A percentile compares a stretch with the other conserved stretches of the same genome.
These are phyloP conservation scores for Drosophila triauraria DNA, from an alignment of 1,140 invertebrate genomes.

Conservation along the genomic window DNA sequence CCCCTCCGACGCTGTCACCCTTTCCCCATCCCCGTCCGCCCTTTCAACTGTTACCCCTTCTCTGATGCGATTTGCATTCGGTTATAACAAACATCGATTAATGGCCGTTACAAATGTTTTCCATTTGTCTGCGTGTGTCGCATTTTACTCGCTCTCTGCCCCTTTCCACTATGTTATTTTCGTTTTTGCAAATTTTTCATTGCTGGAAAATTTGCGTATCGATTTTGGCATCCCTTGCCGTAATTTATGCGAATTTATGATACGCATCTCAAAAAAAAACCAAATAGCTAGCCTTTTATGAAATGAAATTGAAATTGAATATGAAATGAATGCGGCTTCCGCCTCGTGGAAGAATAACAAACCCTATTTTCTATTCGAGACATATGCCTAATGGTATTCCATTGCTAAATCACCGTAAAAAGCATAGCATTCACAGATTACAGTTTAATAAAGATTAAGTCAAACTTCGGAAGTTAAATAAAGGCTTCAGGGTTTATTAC, in stretches of 20 bases:
- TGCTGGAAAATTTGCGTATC: constrained; percentile 74
- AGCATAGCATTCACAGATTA: not conserved
- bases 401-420: constrained; percentile 11
- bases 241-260: constrained; percentile 79
- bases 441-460: not conserved
- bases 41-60: constrained; percentile 58
- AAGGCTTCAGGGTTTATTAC: too few species aligned
- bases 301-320: constrained; percentile 47
- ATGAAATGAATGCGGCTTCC: constrained; percentile 41
- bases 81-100: constrained; percentile 71
- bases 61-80: constrained; percentile 69
- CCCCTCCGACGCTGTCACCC: constrained; percentile 19
- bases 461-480: not conserved
- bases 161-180: not conserved
- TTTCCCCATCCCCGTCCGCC: not conserved
- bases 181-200: constrained; percentile 54
- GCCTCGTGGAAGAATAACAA: constrained; percentile 8
- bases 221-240: constrained; percentile 43
- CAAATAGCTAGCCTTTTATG: constrained; percentile 45
- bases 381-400: constrained; percentile 39
- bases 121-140: constrained; percentile 76
- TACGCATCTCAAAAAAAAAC: constrained; percentile 60
- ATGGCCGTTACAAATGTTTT: constrained; percentile 82
- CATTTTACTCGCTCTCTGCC: constrained; percentile 34
- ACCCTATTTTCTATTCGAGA: constrained; percentile 24